These are phyloP conservation scores for Scotopteryx bipunctaria DNA, from an alignment of 2,888 invertebrate genomes.

Conservation along the genomic window DNA sequence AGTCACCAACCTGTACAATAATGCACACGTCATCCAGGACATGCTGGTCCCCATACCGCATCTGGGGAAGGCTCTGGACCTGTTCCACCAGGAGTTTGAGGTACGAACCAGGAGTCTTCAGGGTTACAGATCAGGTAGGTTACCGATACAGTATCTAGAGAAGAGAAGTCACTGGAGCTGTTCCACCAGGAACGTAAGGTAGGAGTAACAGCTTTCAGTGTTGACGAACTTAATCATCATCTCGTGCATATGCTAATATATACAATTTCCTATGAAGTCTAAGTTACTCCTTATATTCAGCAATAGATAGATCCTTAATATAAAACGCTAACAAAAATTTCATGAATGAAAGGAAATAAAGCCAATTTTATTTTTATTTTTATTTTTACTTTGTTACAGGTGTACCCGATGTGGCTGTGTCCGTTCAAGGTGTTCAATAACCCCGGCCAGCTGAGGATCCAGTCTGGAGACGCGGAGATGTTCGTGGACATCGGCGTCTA, in stretches of 20 bases:
- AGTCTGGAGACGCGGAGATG: conserved; percentile 77
- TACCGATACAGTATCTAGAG: too few relatives aligned
- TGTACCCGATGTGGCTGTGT: conserved; percentile 93
- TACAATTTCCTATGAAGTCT: too few relatives aligned
- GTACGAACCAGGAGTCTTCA: conserved; percentile 54
- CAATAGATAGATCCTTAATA: too few relatives aligned
- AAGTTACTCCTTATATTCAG: too few relatives aligned
- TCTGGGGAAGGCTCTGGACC: conserved; percentile 83
- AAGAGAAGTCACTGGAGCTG: too few relatives aligned
- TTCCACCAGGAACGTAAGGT: too few relatives aligned
- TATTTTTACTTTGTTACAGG: conserved; percentile 63
- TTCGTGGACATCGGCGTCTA: conserved; percentile 93
- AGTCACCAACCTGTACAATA: conserved; percentile 87
- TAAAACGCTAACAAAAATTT: too few relatives aligned
- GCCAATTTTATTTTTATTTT: conserved; percentile 9
- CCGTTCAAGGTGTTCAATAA: conserved; percentile 88
- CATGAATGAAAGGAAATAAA: too few relatives aligned
- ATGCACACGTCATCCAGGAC: conserved; percentile 91
- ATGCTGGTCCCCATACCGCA: conserved; percentile 88
- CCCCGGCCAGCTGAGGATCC: conserved; percentile 88
- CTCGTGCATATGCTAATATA: too few relatives aligned
- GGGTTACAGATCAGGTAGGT: too few relatives aligned
- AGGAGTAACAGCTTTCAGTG: too few relatives aligned
- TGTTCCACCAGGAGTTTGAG: conserved; percentile 87
- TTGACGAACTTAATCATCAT: background rate